phyloP scores from a whole-genome alignment of 2,888 invertebrate species.

The Stenichneumon culpator region DNA sequence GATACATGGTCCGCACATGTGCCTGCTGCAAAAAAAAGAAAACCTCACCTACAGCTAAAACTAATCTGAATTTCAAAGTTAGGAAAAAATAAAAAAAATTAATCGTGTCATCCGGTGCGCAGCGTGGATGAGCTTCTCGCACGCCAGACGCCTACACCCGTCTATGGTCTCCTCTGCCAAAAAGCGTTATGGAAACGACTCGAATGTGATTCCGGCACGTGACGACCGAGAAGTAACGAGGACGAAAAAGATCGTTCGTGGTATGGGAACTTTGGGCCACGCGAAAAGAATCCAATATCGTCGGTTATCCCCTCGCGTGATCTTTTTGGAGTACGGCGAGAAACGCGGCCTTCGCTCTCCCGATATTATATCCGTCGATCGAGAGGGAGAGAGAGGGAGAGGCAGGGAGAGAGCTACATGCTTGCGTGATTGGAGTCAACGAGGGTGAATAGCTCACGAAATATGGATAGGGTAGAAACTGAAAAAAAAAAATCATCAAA shows the following conservation, averaged over 20 bases:
- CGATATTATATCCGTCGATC: not conserved
- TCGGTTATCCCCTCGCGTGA: constrained; percentile 4
- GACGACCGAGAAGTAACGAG: constrained; percentile 19
- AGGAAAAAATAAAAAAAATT: not conserved
- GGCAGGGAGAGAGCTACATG: constrained; percentile 17
- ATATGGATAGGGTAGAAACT: not conserved
- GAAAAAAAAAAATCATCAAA: not conserved
- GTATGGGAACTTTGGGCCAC: constrained; percentile 1
- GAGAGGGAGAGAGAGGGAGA: too few relatives aligned
- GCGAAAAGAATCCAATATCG: constrained; percentile 37
- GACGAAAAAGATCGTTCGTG: not conserved
- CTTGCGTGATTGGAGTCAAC: constrained; percentile 62
- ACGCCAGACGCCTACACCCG: not conserved
- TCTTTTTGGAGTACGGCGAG: not conserved
- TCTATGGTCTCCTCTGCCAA: constrained; percentile 10
- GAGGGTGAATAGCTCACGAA: constrained; percentile 12
- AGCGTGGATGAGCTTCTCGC: not conserved
- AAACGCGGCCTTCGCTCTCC: not conserved
- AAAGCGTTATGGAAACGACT: constrained; percentile 5
- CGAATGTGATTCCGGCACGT: constrained; percentile 41
- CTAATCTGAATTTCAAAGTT: not conserved
- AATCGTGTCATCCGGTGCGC: not conserved
- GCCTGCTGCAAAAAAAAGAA: not conserved
- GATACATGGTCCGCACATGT: not conserved
- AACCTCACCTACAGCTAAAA: not conserved